These are phyloP conservation scores for Spatulosminthurus flaviceps DNA, from an alignment of 2,888 invertebrate genomes.

Conservation along the genomic window DNA sequence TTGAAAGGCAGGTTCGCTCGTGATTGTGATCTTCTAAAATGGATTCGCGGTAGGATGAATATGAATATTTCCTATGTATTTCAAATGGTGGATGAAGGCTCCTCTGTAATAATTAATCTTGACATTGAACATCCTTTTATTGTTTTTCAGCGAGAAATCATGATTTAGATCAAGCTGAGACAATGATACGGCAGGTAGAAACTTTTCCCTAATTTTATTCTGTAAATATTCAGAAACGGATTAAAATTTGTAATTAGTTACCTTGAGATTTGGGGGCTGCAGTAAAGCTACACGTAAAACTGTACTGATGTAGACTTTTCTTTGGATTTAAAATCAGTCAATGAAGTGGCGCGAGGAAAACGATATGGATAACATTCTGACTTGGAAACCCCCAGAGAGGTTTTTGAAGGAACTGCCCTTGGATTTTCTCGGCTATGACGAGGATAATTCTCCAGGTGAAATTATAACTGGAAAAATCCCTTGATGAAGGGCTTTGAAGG, in stretches of 20 bases:
- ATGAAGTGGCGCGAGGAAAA: not conserved
- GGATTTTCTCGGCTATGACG: constrained; percentile 3
- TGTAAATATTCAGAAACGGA: too few species aligned
- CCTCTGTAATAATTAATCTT: too few species aligned
- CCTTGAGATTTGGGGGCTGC: too few species aligned
- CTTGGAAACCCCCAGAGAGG: not conserved
- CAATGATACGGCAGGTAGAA: not conserved
- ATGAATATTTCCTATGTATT: too few species aligned
- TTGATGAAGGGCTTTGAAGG: too few species aligned
- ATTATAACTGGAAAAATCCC: too few species aligned
- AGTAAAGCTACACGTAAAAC: too few species aligned
- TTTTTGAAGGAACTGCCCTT: not conserved
- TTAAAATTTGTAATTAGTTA: too few species aligned
- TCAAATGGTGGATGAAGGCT: too few species aligned
- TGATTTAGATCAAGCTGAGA: not conserved
- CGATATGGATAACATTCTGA: constrained; percentile 1
- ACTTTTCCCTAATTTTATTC: too few species aligned
- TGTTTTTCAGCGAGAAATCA: not conserved
- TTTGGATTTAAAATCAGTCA: not conserved
- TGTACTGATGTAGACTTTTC: too few species aligned
- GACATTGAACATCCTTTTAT: not conserved
- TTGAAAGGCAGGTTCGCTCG: not conserved
- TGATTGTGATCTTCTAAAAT: not conserved
- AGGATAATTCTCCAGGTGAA: not conserved
- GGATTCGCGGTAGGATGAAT: constrained; percentile 11